Evolutionary conservation across 2,113 vertebrate genomes (phyloP), one percentile per base, ranked within the genome.

Genomic region (Pygoscelis antarcticus): DNA sequence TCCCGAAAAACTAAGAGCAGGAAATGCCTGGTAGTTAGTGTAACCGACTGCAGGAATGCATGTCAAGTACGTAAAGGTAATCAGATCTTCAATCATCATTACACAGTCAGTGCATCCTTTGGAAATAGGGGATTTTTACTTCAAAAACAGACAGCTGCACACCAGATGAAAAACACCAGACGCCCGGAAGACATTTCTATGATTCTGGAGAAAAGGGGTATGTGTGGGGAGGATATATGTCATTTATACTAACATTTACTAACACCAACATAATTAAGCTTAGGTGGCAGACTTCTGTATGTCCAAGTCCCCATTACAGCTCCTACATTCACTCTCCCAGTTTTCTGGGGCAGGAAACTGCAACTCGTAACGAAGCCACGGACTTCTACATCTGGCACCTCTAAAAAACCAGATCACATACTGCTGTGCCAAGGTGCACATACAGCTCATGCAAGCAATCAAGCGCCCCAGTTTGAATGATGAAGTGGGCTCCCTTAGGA

Each of bases 11-110:
- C 42, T 25, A 16, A 64, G 55, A 38, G 62, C 91, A 95, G 97
- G 94, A 96, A 95, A 97, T 89, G 72, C 92, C 91, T 91, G 83
- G 77, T 7, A 89, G 89, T 8, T 78, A n/a, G 23, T 38, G 76
- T 89, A 90, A 94, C 34, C 1, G 4, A 23, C 26, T 32, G 29
- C 80, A 89, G 72, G 83, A 92, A 94, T 54, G 80, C 4, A 4
- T 13, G 72, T 18, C 38, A 76, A 47, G 75, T 11, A 11, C 15
- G 4, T 23, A 12, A 64, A 93, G 68, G 88, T 57, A 87, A 94
- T 68, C 72, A 82, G 69, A 47, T 87, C 72, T 76, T 94, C 83
- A 75, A 69, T 57, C 95, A 86, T 46, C 58, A 34, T 82, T 69
- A 79, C 29, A 21, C 38, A 58, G 47, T 19, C 76, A 84, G 51